A percentile compares a stretch with the other conserved stretches of the same genome.
Evolutionary conservation across 2,888 invertebrate genomes (phyloP).

Genomic region (Dolomedes plantarius): DNA sequence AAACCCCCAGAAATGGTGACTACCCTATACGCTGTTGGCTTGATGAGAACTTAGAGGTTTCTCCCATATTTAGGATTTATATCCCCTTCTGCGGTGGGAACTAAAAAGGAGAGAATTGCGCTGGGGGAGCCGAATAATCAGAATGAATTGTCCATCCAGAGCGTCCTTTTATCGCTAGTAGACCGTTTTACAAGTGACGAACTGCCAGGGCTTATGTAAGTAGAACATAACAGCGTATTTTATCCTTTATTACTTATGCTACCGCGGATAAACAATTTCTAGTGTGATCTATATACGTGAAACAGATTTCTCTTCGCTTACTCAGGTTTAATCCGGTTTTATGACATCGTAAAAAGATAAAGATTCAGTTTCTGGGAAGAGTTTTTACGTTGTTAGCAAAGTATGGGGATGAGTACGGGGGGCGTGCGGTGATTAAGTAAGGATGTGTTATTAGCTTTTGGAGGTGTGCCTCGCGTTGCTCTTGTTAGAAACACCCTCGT

Average conservation of each 20-base stretch:
- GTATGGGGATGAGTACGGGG: not conserved
- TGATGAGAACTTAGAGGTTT: constrained; percentile 66
- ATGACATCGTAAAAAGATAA: constrained; percentile 58
- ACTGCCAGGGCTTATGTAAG: constrained; percentile 71
- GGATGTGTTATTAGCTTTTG: not conserved
- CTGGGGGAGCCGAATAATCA: constrained; percentile 49
- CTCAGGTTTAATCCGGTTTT: constrained; percentile 55
- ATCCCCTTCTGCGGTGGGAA: constrained; percentile 31
- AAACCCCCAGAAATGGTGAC: constrained; percentile 20
- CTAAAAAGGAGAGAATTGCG: constrained; percentile 62
- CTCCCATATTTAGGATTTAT: constrained; percentile 71
- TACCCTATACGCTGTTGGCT: constrained; percentile 11
- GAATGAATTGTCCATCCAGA: constrained; percentile 68
- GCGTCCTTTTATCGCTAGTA: constrained; percentile 61
- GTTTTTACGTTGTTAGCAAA: constrained; percentile 14
- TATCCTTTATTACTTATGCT: constrained; percentile 72
- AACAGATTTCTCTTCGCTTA: constrained; percentile 61
- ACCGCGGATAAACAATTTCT: constrained; percentile 66
- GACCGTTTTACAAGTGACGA: constrained; percentile 70
- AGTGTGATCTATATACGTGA: constrained; percentile 61
- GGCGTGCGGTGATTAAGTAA: not conserved
- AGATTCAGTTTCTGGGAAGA: constrained; percentile 9
- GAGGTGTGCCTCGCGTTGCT: too few species aligned
- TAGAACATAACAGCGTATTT: constrained; percentile 70
- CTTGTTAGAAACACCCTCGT: too few species aligned